Evolutionary conservation across 2,888 invertebrate genomes (phyloP).

Genomic region (Halocaridina rubra): DNA sequence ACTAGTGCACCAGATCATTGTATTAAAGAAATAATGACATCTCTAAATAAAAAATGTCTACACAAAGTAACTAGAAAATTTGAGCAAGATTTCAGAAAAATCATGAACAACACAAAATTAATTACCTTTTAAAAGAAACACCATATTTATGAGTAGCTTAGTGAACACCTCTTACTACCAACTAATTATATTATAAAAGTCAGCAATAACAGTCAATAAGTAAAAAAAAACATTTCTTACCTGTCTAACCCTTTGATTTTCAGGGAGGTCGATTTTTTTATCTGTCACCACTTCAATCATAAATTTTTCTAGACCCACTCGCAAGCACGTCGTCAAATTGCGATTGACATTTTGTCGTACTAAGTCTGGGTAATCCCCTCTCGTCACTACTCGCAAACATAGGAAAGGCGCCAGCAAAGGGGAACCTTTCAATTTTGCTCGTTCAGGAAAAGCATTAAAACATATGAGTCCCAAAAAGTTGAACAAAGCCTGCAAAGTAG

Average conservation of each 20-base stretch:
- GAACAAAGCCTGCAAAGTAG: slow-evolving; percentile 81
- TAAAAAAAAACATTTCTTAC: no score
- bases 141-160: no score
- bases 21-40: no score
- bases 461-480: slow-evolving; percentile 87
- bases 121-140: no score
- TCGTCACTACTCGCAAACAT: slow-evolving; percentile 92
- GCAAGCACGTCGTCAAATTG: slow-evolving; percentile 87
- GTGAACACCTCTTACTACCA: no score
- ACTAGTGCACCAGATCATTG: no score
- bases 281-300: slow-evolving; percentile 96
- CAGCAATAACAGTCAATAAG: no score
- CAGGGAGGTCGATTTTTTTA: slow-evolving; percentile 72
- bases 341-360: slow-evolving; percentile 87
- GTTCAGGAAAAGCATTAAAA: slow-evolving; percentile 95
- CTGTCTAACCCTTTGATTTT: slow-evolving; percentile 83
- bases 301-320: slow-evolving; percentile 93
- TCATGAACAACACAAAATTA: no score
- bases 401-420: slow-evolving; percentile 93
- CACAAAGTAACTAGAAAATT: no score
- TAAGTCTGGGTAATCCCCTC: slow-evolving; percentile 92
- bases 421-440: slow-evolving; percentile 87
- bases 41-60: no score
- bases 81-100: no score
- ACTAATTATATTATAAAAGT: no score